These are phyloP conservation scores for Sceliomorpha sp. DNA, from an alignment of 2,888 invertebrate species.

Conservation along the genomic window DNA sequence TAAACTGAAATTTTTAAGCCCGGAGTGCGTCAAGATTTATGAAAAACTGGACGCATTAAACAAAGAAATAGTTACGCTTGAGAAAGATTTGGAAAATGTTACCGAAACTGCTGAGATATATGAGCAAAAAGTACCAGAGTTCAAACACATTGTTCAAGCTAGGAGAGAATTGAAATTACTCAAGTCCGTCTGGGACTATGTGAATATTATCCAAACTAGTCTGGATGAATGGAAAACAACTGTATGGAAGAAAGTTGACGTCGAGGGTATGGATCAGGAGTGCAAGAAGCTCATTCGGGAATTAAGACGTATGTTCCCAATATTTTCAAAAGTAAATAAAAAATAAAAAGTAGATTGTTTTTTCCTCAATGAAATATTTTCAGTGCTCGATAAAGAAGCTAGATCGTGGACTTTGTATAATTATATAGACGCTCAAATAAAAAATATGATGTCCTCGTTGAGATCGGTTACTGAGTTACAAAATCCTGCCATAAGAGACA, in stretches of 20 bases:
- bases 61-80: conserved; percentile 84
- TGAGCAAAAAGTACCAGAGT: conserved; percentile 92
- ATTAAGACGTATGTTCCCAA: conserved; percentile 83
- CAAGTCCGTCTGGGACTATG: conserved; percentile 95
- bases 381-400: conserved; percentile 84
- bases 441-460: conserved; percentile 95
- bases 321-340: no score
- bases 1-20: conserved; percentile 80
- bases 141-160: conserved; percentile 87
- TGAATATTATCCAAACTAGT: conserved; percentile 88
- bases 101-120: conserved; percentile 90
- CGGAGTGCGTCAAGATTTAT: conserved; percentile 86
- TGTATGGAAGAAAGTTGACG: conserved; percentile 95
- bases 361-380: no score
- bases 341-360: no score
- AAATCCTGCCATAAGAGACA: conserved; percentile 95
- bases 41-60: conserved; percentile 86
- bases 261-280: conserved; percentile 96
- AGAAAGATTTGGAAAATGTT: conserved; percentile 85
- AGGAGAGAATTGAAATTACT: conserved; percentile 88
- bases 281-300: conserved; percentile 96
- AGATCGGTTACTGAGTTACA: conserved; percentile 96
- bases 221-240: conserved; percentile 96
- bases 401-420: conserved; percentile 88
- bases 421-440: conserved; percentile 90